A percentile compares a stretch with the other conserved stretches of the same genome.
Conservation (phyloP, 1,140 invertebrate species). For the Heliconius himera region DNA sequence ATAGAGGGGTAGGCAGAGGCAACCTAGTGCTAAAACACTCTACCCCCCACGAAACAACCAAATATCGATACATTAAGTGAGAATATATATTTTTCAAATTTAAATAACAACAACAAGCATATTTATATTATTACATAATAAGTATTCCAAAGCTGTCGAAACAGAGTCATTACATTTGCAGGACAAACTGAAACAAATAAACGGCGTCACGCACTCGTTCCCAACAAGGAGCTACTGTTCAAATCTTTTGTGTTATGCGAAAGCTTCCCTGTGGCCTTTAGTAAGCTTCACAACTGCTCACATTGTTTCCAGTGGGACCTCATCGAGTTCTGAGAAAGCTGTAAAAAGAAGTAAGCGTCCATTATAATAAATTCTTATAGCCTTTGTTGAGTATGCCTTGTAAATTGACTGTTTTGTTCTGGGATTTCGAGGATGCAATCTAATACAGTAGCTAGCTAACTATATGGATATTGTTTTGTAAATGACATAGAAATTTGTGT, state of each 20-base stretch:
- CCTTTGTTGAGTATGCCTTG: conserved; percentile 38
- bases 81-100: not conserved
- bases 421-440: conserved; percentile 24
- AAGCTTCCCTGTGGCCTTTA: conserved; percentile 38
- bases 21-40: no score
- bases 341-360: conserved; percentile 53
- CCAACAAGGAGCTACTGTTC: conserved; percentile 55
- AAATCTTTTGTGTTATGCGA: conserved; percentile 11
- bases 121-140: not conserved
- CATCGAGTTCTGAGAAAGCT: conserved; percentile 57
- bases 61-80: no score
- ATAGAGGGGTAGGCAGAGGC: no score
- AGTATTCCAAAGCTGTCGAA: not conserved
- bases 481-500: conserved; percentile 24
- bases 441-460: conserved; percentile 28
- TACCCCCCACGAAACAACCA: no score
- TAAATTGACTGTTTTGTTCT: conserved; percentile 40
- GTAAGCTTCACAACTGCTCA: conserved; percentile 43
- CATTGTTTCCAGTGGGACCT: conserved; percentile 66
- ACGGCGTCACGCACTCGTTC: conserved; percentile 33
- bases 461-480: conserved; percentile 16
- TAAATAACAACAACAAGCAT: not conserved
- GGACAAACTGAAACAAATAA: conserved; percentile 35
- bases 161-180: conserved; percentile 22
- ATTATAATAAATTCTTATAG: conserved; percentile 48